Evolutionary conservation across 1,140 invertebrate genomes (phyloP), one percentile per base, ranked within the genome.

Genomic region (Saccostrea cuccullata): DNA sequence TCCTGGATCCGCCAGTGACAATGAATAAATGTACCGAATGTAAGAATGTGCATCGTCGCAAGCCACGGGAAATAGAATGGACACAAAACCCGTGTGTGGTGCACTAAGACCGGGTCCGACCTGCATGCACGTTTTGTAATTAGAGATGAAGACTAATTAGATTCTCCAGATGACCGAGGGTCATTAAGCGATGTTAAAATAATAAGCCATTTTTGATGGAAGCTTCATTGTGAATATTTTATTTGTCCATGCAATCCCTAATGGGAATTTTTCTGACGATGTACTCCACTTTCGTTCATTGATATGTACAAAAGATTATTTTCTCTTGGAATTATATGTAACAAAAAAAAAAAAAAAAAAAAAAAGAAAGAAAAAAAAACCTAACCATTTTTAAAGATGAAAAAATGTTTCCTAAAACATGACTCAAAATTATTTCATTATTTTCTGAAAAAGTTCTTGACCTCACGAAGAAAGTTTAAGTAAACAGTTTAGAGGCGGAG

Each of bases 391-490:
- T 55, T 13, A 77, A 26, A 67, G 60, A 17, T 20, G 20, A 23
- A 67, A 5, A 67, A 47, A 47, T 47, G 6, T 0, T 6, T 47
- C 47, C 47, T 8, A 47, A 47, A 9, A 47, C 6, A 47, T 47
- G 47, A 9, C 1, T 47, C 47, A 47, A 6, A 47, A 47, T 47
- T 47, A 47, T 47, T 47, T 47, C 47, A 47, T 5, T 8, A 47
- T 0, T 47, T 8, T 6, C 47, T 47, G 47, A 47, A 47, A 47
- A 47, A 47, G 47, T 8, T 47, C 13, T 4, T 77, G 70, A 77
- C 70, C 70, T 30, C 26, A 36, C 4, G 70, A 36, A 36, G 70
- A 77, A 36, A 77, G 70, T 77, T 77, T 77, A 77, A 77, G 12
- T 17, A 77, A 77, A 77, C 5, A 30, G 30, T 77, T 77, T 77